Base-by-base conservation (phyloP, 2,113 vertebrate species). In the Apus apus region DNA sequence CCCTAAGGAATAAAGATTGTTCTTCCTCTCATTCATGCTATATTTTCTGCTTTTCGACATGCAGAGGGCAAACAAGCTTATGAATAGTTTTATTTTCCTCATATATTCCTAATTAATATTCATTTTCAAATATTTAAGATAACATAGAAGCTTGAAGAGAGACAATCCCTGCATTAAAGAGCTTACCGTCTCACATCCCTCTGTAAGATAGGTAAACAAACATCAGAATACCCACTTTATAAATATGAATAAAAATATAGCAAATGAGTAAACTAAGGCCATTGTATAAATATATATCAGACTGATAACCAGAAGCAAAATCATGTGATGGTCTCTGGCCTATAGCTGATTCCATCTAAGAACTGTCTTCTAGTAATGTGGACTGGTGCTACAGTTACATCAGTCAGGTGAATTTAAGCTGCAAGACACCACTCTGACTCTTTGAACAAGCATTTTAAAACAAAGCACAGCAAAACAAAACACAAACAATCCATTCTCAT, bases 51-150 rank as follows among this genome's bases (percentile, higher is more conserved):
- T 90, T 90, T 62, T 89, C 70, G 61, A 90, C 20, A 73, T 54
- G 76, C 11, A 92, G 61, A 90, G 85, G 76, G 62, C 83, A 93
- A 90, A 86, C 58, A 76, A 79, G 53, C 70, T 92, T 87, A 95
- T 22, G 40, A 94, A 92, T 68, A 95, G 86, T 87, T 96, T 90
- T 92, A 71, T 85, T 93, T 92, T 96, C 53, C 64, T 83, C 65
- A 88, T 68, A 94, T 81, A 92, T 51, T 92, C 72, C 77, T 92
- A 93, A 93, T 94, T 87, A 81, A 92, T 92, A 93, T 95, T 95
- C 58, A 94, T 89, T 96, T 96, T 94, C 85, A 94, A 96, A 96
- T 94, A 96, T 88, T 95, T 94, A 96, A 96, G 76, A 75, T 81
- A 40, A 85, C 76, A 96, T 25, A 89, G 80, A 95, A 90, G 77